Percentiles rank a stretch among this genome's conserved stretches.
phyloP scores from a whole-genome alignment of 1,140 invertebrate species.

The Harpegnathos saltator region DNA sequence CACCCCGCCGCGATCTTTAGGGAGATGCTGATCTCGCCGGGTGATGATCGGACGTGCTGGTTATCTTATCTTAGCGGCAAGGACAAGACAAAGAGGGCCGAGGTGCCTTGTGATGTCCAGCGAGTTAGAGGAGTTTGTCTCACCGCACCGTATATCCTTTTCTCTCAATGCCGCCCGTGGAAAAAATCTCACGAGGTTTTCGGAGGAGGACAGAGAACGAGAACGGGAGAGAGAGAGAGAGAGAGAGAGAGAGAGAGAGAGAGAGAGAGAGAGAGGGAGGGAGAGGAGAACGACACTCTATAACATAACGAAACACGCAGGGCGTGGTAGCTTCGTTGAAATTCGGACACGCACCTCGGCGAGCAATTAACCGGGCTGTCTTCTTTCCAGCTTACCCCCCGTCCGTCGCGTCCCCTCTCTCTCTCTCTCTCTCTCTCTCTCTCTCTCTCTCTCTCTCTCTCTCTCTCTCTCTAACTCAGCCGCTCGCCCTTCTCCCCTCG shows the following conservation, averaged over 20 bases:
- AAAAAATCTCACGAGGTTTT: neutral
- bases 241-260: neutral
- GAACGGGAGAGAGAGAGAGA: too few species aligned
- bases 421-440: neutral
- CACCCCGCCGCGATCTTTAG: neutral
- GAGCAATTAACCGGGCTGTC: conserved; percentile 53
- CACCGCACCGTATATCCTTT: neutral
- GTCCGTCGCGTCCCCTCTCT: too few species aligned
- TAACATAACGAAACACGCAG: neutral
- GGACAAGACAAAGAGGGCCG: too few species aligned
- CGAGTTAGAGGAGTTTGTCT: neutral
- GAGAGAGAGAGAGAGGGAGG: too few species aligned
- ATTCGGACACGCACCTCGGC: conserved; percentile 53
- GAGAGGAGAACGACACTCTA: neutral
- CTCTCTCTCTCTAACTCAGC: neutral
- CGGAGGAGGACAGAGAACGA: neutral
- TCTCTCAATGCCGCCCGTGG: neutral
- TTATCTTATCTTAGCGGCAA: too few species aligned
- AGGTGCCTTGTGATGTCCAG: neutral
- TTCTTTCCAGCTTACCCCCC: neutral
- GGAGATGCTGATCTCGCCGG: too few species aligned
- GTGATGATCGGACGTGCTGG: too few species aligned
- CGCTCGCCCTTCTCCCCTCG: neutral
- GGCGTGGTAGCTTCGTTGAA: conserved; percentile 38
- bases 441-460: neutral